phyloP scores from a whole-genome alignment of 2,888 invertebrate species.

The Trypoxylon attenuatum region DNA sequence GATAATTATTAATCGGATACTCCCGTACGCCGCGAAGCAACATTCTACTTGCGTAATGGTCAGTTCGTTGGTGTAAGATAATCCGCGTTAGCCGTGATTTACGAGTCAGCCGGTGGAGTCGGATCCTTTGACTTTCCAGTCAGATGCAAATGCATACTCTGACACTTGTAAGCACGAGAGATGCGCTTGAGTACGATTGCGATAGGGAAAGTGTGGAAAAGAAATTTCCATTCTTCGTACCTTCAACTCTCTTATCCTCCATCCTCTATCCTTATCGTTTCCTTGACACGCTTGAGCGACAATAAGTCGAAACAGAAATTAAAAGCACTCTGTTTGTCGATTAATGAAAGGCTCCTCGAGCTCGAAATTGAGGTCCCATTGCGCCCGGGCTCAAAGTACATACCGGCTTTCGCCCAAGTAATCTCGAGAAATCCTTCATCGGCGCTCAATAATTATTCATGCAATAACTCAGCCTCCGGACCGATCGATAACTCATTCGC shows the following conservation, averaged over 20 bases:
- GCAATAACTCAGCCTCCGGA: constrained; percentile 55
- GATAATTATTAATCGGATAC: constrained; percentile 24
- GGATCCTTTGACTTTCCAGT: background rate
- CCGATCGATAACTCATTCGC: constrained; percentile 58
- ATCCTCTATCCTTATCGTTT: no score
- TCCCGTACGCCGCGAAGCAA: constrained; percentile 13
- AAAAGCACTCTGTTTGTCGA: constrained; percentile 15
- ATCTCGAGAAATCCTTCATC: constrained; percentile 34
- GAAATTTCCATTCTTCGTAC: no score
- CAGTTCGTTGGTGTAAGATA: constrained; percentile 19
- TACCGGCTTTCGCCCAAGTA: constrained; percentile 36
- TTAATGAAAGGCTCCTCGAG: constrained; percentile 41
- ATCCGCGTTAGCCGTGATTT: background rate
- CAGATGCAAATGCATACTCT: no score
- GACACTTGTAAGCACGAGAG: no score
- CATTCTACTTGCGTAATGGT: constrained; percentile 25
- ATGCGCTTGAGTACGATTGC: no score
- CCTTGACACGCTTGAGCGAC: no score
- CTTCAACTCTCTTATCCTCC: no score
- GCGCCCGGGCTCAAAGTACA: constrained; percentile 20
- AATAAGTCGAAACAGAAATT: no score
- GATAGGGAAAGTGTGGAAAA: no score
- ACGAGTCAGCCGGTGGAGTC: background rate
- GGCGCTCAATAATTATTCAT: constrained; percentile 56
- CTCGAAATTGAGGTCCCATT: constrained; percentile 27